Percentiles rank a stretch among this genome's conserved stretches.
phyloP scores from a whole-genome alignment of 2,888 invertebrate genomes.

The Ormyrus rosae region DNA sequence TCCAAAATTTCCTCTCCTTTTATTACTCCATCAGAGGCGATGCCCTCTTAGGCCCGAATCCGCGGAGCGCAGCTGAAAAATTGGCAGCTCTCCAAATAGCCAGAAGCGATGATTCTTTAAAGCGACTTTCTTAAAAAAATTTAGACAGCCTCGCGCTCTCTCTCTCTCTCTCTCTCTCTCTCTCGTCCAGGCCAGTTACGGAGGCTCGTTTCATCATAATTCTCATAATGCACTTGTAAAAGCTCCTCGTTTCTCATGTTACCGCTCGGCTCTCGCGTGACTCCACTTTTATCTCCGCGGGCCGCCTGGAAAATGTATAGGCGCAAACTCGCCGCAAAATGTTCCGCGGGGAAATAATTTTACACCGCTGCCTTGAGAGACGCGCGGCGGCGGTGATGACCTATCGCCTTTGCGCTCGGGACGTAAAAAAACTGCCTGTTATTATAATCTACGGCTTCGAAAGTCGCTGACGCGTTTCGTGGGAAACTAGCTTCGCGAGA shows the following conservation, averaged over 20 bases:
- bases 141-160: background rate
- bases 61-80: background rate
- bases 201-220: slow-evolving; percentile 19
- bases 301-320: slow-evolving; percentile 11
- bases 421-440: no score
- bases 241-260: background rate
- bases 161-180: no score
- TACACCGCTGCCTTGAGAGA: background rate
- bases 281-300: background rate
- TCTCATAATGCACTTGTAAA: slow-evolving; percentile 18
- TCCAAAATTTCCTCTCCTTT: no score
- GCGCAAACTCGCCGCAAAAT: slow-evolving; percentile 10
- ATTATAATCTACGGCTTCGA: no score
- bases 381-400: no score
- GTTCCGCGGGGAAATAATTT: slow-evolving; percentile 24
- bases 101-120: slow-evolving; percentile 9
- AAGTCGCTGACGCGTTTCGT: no score
- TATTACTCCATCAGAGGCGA: background rate
- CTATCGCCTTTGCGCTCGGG: no score
- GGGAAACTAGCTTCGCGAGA: no score
- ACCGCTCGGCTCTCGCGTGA: background rate
- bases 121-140: slow-evolving; percentile 25
- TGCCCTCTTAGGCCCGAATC: background rate
- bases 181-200: background rate
- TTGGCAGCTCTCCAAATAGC: slow-evolving; percentile 26